Base-by-base conservation (phyloP, 2,888 invertebrate genomes). In the Drosophila nigritarsus region DNA sequence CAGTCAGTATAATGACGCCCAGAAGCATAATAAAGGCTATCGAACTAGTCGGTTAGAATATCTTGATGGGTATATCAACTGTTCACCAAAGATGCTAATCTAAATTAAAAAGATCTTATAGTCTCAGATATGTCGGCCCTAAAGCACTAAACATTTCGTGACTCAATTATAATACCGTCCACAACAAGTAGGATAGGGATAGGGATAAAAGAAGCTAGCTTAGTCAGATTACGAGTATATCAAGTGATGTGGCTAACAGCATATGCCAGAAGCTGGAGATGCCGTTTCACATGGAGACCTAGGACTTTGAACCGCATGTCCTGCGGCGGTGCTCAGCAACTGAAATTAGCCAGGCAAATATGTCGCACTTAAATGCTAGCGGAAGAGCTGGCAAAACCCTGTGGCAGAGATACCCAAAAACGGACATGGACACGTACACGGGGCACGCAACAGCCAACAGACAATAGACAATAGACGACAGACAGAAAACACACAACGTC, bases 271-370 rank as follows among this genome's bases (percentile, higher is more conserved):
- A 49, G 15, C 53, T n/a, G 49, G 29, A 20, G 29, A n/a, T 29
- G 64, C 34, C 59, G 32, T 58, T 20, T 51, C 82, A 53, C 63
- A 62, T 53, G 42, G 38, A 63, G 48, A 9, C 53, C 68, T 30
- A 60, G 84, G 71, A 84, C 75, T 84, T 73, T 79, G 75, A 83
- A 73, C 77, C 82, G 76, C 75, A 78, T 67, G 84, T 89, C 90
- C 87, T 75, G 80, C 75, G 66, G 55, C 66, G 29, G 29, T 29
- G 63, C 62, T 15, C 60, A 34, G 70, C 48, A 71, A 73, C 73
- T 72, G 73, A 82, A 88, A 87, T 90, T 89, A 87, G 89, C 78
- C 90, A 74, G 85, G 83, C 85, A 87, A 89, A 89, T 87, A 84
- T 90, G 88, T 85, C 82, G 88, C 89, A 87, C 89, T 90, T 89